phyloP scores from a whole-genome alignment of 2,888 invertebrate species.

The Cloeon dipterum region DNA sequence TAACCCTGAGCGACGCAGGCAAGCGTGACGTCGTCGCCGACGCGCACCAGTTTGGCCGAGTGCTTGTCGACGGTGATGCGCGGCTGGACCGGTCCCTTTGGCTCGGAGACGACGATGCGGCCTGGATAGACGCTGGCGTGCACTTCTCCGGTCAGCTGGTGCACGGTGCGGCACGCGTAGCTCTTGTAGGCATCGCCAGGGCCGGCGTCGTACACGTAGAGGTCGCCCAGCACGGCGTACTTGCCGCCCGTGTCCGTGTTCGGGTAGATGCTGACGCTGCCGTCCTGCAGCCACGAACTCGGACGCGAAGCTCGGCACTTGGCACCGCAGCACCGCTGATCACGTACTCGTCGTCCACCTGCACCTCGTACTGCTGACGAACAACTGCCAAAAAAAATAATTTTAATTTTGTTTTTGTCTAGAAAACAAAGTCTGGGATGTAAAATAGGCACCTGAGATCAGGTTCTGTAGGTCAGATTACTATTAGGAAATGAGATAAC shows the following conservation, averaged over 20 bases:
- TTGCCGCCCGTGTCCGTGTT: slow-evolving; percentile 47
- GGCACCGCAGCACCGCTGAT: slow-evolving; percentile 72
- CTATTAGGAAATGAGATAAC: no score
- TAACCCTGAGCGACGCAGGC: slow-evolving; percentile 63
- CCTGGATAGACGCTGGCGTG: slow-evolving; percentile 46
- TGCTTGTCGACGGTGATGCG: slow-evolving; percentile 48
- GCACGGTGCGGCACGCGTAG: slow-evolving; percentile 61
- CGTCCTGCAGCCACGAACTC: slow-evolving; percentile 78
- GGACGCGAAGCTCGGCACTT: slow-evolving; percentile 67
- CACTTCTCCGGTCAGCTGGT: slow-evolving; percentile 48
- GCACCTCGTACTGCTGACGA: slow-evolving; percentile 66
- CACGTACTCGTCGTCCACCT: slow-evolving; percentile 78
- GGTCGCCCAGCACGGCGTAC: slow-evolving; percentile 57
- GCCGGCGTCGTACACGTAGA: slow-evolving; percentile 60
- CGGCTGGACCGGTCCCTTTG: slow-evolving; percentile 51
- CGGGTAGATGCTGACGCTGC: slow-evolving; percentile 53
- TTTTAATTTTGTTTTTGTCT: no score
- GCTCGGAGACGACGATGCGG: slow-evolving; percentile 45
- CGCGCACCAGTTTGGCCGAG: slow-evolving; percentile 36
- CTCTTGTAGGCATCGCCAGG: slow-evolving; percentile 54
- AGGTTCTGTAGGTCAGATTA: no score
- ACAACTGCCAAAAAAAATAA: no score
- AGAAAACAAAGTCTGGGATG: no score
- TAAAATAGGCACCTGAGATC: no score
- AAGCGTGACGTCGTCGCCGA: slow-evolving; percentile 48